Base-by-base conservation (phyloP, 2,797 vertebrate genomes). In the Sandelia bainsii region DNA sequence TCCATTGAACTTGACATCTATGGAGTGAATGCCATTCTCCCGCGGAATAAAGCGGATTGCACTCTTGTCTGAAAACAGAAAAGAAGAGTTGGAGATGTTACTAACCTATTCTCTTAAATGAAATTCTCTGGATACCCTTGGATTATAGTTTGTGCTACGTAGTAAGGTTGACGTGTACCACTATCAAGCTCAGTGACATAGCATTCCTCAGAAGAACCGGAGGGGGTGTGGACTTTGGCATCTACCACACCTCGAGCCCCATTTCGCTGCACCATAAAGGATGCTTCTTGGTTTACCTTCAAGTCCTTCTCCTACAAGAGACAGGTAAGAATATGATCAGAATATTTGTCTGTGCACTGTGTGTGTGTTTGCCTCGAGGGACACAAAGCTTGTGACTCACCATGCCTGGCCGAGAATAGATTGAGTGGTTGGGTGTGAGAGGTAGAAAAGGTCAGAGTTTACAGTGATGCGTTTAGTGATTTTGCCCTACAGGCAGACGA, bases 31-130 rank as follows among this genome's bases (percentile, higher is more conserved):
- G 0, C 98, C 98, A 3, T 98, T 98, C 92, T 99, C 97, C 0
- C 96, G 96, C 0, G 98, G 97, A 90, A 99, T 98, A 93, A 99
- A 99, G 76, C 96, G 96, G 79, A 99, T 97, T 1, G 96, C 92
- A 2, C 93, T 97, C 65, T 98, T 97, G 88, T 99, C 98, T 99
- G 90, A 13, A 67, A 75, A 64, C 23, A 72, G 0, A 29, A 71
- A 40, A 9, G 32, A 37, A 39, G 34, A 49, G 34, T n/a, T 3
- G 29, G n/a, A 78, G 32, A 42, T 6, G 17, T 75, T 52, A 29
- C 6, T 23, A 52, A 17, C 25, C 8, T 40, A 32, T 22, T 17
- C 23, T 67, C 29, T 67, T 20, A 58, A 48, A 45, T 42, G 3
- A 16, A 52, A 62, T 19, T 32, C 34, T 51, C 60, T 6, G 1